A percentile compares a stretch with the other conserved stretches of the same genome.
These are phyloP conservation scores for Graptemys geographica DNA, from an alignment of 2,797 vertebrate genomes.

Conservation along the genomic window DNA sequence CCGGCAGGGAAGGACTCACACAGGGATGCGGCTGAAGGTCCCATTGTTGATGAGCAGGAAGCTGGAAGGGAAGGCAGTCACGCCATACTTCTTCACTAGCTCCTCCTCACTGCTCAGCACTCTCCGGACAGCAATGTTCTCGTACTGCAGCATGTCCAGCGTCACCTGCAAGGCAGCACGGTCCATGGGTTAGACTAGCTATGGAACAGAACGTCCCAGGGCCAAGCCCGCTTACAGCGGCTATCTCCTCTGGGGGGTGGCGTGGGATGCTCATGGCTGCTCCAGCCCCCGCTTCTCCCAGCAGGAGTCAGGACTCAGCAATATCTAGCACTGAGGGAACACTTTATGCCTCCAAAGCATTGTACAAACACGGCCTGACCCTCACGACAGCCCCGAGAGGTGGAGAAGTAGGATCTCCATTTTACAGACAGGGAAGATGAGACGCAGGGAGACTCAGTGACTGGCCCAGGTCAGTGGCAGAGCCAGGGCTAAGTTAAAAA, in stretches of 20 bases:
- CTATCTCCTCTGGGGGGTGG: neutral
- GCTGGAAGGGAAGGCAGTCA: constrained; percentile 90
- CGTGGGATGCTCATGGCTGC: neutral
- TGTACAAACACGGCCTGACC: accelerated
- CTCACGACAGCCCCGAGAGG: neutral
- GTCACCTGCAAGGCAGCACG: constrained; percentile 83
- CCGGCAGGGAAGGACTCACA: constrained; percentile 82
- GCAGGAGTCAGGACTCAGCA: neutral
- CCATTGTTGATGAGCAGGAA: constrained; percentile 86
- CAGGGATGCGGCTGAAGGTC: constrained; percentile 81
- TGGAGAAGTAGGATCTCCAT: neutral
- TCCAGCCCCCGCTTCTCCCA: neutral
- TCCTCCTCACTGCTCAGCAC: constrained; percentile 83
- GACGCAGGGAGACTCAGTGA: neutral
- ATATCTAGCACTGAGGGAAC: neutral
- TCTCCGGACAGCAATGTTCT: constrained; percentile 88
- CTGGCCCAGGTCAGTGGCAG: too few relatives aligned
- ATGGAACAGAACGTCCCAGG: neutral
- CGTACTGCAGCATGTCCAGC: constrained; percentile 91
- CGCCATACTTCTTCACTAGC: constrained; percentile 83
- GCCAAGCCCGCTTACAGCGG: neutral
- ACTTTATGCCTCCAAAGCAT: neutral
- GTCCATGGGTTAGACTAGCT: accelerated
- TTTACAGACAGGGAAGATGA: neutral
- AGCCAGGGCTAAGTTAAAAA: neutral